Evolutionary conservation across 2,888 invertebrate species (phyloP).

Genomic region (Chrysina gloriosa): DNA sequence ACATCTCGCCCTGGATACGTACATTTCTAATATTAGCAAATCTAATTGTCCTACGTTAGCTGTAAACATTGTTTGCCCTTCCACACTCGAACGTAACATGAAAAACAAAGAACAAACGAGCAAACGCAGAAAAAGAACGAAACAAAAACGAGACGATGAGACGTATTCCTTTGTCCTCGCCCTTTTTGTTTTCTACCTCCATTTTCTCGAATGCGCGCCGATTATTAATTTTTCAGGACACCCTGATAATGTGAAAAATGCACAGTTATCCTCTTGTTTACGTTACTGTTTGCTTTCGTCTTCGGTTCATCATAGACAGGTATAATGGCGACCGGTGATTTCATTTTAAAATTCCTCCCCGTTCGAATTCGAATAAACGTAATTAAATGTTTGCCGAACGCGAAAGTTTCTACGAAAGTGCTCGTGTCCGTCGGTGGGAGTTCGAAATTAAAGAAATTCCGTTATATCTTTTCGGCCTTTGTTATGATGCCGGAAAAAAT

Average conservation of each 20-base stretch:
- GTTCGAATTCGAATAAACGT: no score
- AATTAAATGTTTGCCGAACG: no score
- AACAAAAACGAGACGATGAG: not conserved
- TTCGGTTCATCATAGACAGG: no score
- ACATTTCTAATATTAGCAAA: no score
- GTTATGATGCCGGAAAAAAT: not conserved
- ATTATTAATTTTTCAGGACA: not conserved
- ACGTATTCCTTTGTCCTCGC: not conserved
- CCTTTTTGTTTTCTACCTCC: not conserved
- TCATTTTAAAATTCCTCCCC: no score
- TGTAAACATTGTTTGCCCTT: not conserved
- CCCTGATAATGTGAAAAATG: not conserved
- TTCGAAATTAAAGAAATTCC: no score
- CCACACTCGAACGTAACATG: not conserved
- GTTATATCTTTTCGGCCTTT: not conserved
- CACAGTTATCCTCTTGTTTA: not conserved
- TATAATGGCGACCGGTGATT: no score
- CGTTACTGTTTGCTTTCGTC: no score
- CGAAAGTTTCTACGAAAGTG: no score
- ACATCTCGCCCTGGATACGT: no score
- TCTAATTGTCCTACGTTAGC: not conserved
- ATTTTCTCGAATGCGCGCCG: not conserved
- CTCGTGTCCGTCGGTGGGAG: no score
- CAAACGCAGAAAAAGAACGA: not conserved
- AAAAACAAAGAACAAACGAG: not conserved